Conservation (phyloP, 1,140 invertebrate genomes). For the Anoplolepis gracilipes region DNA sequence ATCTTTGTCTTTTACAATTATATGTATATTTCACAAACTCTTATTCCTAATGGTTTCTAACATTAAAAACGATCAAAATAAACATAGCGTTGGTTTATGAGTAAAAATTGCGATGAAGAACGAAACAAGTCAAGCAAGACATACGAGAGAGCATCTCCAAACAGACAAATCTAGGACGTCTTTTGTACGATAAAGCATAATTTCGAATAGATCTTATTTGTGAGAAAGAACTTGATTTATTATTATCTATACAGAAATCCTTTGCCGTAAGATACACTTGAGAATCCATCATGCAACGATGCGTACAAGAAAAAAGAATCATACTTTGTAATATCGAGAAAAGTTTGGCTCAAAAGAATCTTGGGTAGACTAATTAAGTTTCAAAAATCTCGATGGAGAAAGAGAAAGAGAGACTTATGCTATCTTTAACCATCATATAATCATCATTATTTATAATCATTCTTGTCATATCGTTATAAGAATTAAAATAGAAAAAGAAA, state of each 20-base stretch:
- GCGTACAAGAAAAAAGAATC: slow-evolving; percentile 20
- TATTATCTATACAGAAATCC: slow-evolving; percentile 2
- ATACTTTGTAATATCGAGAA: slow-evolving; percentile 20
- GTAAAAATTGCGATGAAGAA: not conserved
- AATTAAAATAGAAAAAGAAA: not conserved
- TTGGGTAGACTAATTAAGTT: slow-evolving; percentile 5
- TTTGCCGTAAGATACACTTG: not conserved
- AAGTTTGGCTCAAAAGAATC: slow-evolving; percentile 7
- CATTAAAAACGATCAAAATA: not conserved
- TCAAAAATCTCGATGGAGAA: not conserved
- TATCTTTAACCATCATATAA: too few species aligned
- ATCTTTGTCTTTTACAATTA: not conserved
- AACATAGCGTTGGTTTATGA: not conserved
- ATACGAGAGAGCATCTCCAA: not conserved
- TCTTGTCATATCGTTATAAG: not conserved
- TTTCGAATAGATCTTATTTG: slow-evolving; percentile 4
- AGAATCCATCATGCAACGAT: not conserved
- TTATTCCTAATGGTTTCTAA: not conserved
- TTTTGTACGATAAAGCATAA: slow-evolving; percentile 28
- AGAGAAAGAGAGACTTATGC: too few species aligned
- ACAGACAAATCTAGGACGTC: not conserved
- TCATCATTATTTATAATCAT: too few species aligned
- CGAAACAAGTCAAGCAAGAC: not conserved
- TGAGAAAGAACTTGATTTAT: slow-evolving; percentile 26
- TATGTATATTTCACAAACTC: not conserved